Conservation (phyloP, 2,797 vertebrate genomes). For the Acanthurus leucopareius region DNA sequence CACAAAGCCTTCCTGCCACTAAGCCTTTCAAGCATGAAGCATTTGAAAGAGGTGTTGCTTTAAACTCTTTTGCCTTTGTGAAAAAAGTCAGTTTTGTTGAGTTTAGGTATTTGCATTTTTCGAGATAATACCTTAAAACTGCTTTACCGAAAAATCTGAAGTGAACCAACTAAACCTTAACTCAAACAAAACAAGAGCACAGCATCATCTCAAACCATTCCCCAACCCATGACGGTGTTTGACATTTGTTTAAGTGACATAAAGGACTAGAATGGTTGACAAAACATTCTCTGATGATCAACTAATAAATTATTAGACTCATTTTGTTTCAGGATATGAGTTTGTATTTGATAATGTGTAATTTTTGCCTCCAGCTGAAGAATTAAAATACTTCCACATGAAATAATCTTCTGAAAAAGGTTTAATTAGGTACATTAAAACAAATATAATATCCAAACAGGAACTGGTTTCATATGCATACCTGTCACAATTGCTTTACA, state of each 20-base stretch:
- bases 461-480: neutral
- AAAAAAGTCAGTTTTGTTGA: no score
- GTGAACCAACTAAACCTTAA: neutral
- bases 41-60: no score
- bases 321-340: neutral
- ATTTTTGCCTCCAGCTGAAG: neutral
- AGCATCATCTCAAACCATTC: neutral
- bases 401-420: neutral
- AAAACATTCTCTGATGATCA: neutral
- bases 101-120: neutral
- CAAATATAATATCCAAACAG: neutral
- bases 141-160: neutral
- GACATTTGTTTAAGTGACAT: no score
- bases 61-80: no score
- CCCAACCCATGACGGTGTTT: no score
- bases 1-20: no score
- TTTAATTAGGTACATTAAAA: neutral
- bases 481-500: neutral
- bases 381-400: neutral
- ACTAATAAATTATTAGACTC: neutral
- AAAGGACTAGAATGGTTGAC: neutral
- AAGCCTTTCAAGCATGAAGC: no score
- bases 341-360: neutral
- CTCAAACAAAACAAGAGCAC: neutral
- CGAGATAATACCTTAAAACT: neutral